These are phyloP conservation scores for Ceratoteleas bidentatus DNA, from an alignment of 1,140 invertebrate genomes.

Conservation along the genomic window DNA sequence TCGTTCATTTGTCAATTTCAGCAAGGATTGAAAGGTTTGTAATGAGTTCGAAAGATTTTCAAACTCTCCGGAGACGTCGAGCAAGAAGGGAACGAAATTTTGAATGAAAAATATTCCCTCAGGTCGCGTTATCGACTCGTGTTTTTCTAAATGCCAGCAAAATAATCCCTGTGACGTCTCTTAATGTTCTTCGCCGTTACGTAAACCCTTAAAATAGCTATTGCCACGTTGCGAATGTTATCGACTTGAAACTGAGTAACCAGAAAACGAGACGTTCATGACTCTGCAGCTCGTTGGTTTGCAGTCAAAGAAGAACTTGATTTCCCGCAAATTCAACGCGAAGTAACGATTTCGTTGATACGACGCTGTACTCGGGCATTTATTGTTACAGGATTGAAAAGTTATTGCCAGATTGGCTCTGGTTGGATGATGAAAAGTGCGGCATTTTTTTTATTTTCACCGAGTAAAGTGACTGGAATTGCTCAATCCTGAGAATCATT, in stretches of 20 bases:
- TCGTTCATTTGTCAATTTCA: background rate
- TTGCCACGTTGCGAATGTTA: slow-evolving; percentile 33
- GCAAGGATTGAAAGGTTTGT: background rate
- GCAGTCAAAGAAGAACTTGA: slow-evolving; percentile 31
- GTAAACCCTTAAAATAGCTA: slow-evolving; percentile 44
- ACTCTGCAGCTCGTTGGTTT: slow-evolving; percentile 15
- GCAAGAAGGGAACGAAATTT: slow-evolving; percentile 2
- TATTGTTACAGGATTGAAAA: slow-evolving; percentile 42
- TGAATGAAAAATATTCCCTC: slow-evolving; percentile 22
- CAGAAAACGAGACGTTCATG: slow-evolving; percentile 36
- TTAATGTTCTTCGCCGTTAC: slow-evolving; percentile 23
- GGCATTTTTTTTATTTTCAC: too few relatives aligned
- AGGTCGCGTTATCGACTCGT: slow-evolving; percentile 14
- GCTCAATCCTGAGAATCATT: too few relatives aligned
- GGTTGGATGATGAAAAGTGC: background rate
- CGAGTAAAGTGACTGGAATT: too few relatives aligned
- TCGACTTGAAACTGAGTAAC: slow-evolving; percentile 41
- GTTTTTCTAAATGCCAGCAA: slow-evolving; percentile 22
- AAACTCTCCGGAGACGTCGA: slow-evolving; percentile 4
- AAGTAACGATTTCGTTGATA: slow-evolving; percentile 2
- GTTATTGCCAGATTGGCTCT: slow-evolving; percentile 21
- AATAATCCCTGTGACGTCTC: slow-evolving; percentile 20
- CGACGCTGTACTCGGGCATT: slow-evolving; percentile 13
- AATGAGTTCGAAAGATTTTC: background rate
- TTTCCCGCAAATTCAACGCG: slow-evolving; percentile 16